Evolutionary conservation across 2,113 vertebrate genomes (phyloP).

Genomic region (Ceratotherium simum): DNA sequence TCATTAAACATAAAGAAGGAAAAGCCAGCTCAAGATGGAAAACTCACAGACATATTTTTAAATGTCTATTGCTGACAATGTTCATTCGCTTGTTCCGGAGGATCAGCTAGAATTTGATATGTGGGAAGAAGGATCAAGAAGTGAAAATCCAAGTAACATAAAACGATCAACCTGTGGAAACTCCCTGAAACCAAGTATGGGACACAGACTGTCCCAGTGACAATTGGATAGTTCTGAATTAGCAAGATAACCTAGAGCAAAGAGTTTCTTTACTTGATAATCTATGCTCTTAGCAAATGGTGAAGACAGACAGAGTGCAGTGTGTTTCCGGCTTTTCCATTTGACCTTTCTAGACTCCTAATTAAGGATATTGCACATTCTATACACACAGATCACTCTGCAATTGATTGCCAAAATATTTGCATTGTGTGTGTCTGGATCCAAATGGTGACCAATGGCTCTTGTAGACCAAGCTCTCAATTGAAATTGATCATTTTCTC

Average conservation of each 20-base stretch:
- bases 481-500: slow-evolving; percentile 59
- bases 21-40: neutral
- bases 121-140: neutral
- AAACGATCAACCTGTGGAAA: neutral
- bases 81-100: neutral
- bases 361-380: slow-evolving; percentile 64
- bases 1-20: neutral
- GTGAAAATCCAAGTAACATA: slow-evolving; percentile 45
- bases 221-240: neutral
- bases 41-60: neutral
- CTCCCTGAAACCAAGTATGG: neutral
- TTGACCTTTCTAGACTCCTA: slow-evolving; percentile 66
- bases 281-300: neutral
- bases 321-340: slow-evolving; percentile 50
- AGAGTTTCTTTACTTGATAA: neutral
- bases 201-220: neutral
- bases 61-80: neutral
- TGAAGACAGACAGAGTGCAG: neutral
- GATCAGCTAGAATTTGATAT: slow-evolving; percentile 7
- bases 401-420: slow-evolving; percentile 62
- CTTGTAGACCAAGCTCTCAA: slow-evolving; percentile 30
- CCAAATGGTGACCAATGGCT: slow-evolving; percentile 36
- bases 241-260: neutral
- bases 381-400: slow-evolving; percentile 26
- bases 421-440: slow-evolving; percentile 38